Evolutionary conservation across 1,140 invertebrate species (phyloP).

Genomic region (Cydia strobilella): DNA sequence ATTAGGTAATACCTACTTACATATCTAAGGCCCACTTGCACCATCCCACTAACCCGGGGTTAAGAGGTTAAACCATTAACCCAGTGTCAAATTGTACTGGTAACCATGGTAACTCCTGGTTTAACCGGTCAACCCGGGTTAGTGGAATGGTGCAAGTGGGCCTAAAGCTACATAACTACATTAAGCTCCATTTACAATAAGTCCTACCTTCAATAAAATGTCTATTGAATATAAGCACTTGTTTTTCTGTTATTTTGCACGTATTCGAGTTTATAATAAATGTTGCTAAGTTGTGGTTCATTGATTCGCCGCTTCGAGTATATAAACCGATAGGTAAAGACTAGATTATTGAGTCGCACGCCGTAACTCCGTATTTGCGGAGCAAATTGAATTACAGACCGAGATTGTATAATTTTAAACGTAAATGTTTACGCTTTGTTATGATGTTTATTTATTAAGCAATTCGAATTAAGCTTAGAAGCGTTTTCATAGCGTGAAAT

Average conservation of each 20-base stretch:
- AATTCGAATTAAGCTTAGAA: slow-evolving; percentile 37
- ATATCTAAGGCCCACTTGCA: too few species aligned
- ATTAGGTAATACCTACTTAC: too few species aligned
- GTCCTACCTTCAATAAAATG: too few species aligned
- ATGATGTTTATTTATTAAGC: slow-evolving; percentile 44
- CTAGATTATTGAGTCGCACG: slow-evolving; percentile 43
- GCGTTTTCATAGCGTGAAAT: slow-evolving; percentile 7
- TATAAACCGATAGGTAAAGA: slow-evolving; percentile 42
- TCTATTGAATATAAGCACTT: too few species aligned
- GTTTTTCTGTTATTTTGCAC: slow-evolving; percentile 22
- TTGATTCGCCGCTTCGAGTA: slow-evolving; percentile 20
- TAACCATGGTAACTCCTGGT: too few species aligned
- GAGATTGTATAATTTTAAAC: slow-evolving; percentile 46
- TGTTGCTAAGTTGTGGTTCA: slow-evolving; percentile 6
- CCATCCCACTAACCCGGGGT: too few species aligned
- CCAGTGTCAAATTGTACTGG: too few species aligned
- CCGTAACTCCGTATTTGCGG: slow-evolving; percentile 40
- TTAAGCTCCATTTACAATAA: too few species aligned
- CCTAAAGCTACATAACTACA: too few species aligned
- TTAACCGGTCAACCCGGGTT: too few species aligned
- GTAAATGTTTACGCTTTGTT: slow-evolving; percentile 44
- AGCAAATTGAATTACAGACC: slow-evolving; percentile 44
- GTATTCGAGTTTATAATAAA: not conserved
- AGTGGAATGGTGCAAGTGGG: too few species aligned
- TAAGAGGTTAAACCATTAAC: too few species aligned